Base-by-base conservation (phyloP, 30 jellyfish, hydroid and myxozoan genomes). In the Pelagia noctiluca region DNA sequence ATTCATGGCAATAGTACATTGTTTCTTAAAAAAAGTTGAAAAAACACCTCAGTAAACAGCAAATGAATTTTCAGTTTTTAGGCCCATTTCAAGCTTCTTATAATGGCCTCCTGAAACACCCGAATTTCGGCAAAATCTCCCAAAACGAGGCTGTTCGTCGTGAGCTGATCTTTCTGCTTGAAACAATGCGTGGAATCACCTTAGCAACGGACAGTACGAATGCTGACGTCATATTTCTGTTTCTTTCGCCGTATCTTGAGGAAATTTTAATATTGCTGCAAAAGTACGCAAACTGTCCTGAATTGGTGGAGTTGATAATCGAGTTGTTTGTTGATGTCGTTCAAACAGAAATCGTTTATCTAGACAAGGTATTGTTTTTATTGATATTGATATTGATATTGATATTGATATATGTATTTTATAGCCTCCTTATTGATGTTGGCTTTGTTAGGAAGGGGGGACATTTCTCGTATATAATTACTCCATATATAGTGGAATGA, bases 281-380 rank as follows among this genome's bases (percentile, higher is more conserved):
- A 29, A 63, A 63, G 68, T 94, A 88, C 50, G 61, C 88, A 25
- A 88, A 75, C 77, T 88, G 86, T 65, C 69, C 94, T 16, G 99
- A 88, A 8, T 57, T 94, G 3, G 88, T 78, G 16, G 99, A 88
- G 90, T 32, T 81, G 37, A 87, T 94, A 1, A 63, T 94, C 37
- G 94, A 88, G 63, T 53, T 94, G 89, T 94, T 82, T 88, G 95
- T 83, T 23, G 99, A 94, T 78, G 97, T 94, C 25, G 95, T 88
- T 42, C 90, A 76, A 32, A 54, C 92, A 19, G 87, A 82, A 54
- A 90, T 94, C 2, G 52, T 88, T 26, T 76, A 74, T 42, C 67
- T 94, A 24, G 63, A 94, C 29, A 77, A 84, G 89, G 99, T 94
- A 63, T n/a, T n/a, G n/a, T n/a, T n/a, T n/a, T n/a, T n/a, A n/a